phyloP scores from a whole-genome alignment of 2,113 vertebrate species.

The Polyodon spathula region DNA sequence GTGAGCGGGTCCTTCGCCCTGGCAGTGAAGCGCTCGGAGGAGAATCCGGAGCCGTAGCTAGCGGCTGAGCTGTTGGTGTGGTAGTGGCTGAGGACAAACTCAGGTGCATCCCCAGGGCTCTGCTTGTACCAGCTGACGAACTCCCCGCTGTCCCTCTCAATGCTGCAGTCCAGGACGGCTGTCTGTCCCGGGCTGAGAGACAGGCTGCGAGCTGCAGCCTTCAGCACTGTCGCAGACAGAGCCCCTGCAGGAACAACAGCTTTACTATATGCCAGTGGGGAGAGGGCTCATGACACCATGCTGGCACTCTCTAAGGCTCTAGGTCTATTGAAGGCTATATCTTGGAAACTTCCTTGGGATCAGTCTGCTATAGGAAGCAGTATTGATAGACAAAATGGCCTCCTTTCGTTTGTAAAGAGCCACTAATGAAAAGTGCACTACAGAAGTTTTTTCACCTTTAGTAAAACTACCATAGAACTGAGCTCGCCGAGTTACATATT shows the following conservation, averaged over 20 bases:
- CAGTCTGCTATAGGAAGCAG: too few species aligned
- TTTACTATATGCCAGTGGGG: slow-evolving; percentile 35
- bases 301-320: too few species aligned
- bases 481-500: too few species aligned
- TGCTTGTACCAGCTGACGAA: slow-evolving; percentile 33
- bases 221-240: slow-evolving; percentile 20
- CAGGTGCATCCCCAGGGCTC: slow-evolving; percentile 9
- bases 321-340: too few species aligned
- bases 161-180: slow-evolving; percentile 23
- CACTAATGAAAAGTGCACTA: too few species aligned
- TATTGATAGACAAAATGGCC: too few species aligned
- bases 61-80: slow-evolving; percentile 13
- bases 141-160: slow-evolving; percentile 11
- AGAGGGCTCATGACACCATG: too few species aligned
- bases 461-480: too few species aligned
- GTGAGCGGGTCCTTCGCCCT: background rate
- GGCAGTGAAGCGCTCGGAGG: slow-evolving; percentile 17
- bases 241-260: slow-evolving; percentile 6
- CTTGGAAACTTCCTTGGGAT: too few species aligned
- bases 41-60: slow-evolving; percentile 19
- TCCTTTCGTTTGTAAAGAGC: too few species aligned
- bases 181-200: slow-evolving; percentile 21
- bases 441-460: too few species aligned
- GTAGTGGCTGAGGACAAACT: slow-evolving; percentile 28
- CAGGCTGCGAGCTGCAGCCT: too few species aligned